Evolutionary conservation across 2,797 vertebrate genomes (phyloP).

Genomic region (Poeciliopsis turneri): DNA sequence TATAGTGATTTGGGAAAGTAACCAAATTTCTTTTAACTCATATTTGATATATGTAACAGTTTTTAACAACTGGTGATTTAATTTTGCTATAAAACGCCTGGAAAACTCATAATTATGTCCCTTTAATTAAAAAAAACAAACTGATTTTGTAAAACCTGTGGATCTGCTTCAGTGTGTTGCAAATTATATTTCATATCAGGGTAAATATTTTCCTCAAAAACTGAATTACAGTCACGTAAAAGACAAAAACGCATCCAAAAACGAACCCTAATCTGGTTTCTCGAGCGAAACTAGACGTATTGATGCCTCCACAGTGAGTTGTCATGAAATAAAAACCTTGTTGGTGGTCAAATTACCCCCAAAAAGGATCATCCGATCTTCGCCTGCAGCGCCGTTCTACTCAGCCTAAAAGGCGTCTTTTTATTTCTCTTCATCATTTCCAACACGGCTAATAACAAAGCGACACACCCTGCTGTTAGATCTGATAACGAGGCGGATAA

Average conservation of each 20-base stretch:
- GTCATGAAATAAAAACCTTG: not conserved
- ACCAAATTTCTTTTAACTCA: not conserved
- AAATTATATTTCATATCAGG: not conserved
- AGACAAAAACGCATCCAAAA: not conserved
- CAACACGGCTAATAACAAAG: conserved; percentile 66
- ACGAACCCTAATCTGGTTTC: not conserved
- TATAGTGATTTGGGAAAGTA: not conserved
- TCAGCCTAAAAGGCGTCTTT: conserved; percentile 52
- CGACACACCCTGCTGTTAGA: conserved; percentile 73
- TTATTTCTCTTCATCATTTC: conserved; percentile 53
- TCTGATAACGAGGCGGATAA: conserved; percentile 75
- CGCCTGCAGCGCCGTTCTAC: conserved; percentile 49
- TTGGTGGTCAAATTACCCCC: conserved; percentile 44
- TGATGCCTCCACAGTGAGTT: not conserved
- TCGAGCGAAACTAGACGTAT: too few relatives aligned
- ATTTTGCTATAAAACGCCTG: too few relatives aligned
- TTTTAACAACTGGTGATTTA: too few relatives aligned
- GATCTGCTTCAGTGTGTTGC: not conserved
- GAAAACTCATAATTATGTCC: too few relatives aligned
- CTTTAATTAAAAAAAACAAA: not conserved
- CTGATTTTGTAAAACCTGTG: not conserved
- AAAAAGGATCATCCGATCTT: conserved; percentile 20
- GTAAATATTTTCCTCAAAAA: not conserved
- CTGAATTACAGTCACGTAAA: not conserved
- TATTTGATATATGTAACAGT: too few relatives aligned